These are phyloP conservation scores for Psittacus erithacus DNA, from an alignment of 2,113 vertebrate species.

Conservation along the genomic window DNA sequence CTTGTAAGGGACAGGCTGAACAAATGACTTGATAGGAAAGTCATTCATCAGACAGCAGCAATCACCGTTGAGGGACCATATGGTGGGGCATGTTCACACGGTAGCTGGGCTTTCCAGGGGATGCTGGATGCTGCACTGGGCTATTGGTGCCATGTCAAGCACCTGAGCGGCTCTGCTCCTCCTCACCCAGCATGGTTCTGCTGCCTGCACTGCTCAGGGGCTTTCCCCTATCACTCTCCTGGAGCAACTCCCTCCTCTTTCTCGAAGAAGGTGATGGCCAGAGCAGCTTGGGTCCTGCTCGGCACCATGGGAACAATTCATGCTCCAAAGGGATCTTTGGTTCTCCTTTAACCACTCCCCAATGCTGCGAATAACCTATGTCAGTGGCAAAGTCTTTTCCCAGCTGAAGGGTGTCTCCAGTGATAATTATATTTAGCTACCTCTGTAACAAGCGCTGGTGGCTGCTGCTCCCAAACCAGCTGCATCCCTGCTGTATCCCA, in stretches of 20 bases:
- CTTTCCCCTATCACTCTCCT: neutral
- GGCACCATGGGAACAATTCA: rapidly evolving
- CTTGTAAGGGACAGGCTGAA: neutral
- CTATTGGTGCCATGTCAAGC: no score
- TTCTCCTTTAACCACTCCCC: neutral
- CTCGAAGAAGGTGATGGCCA: rapidly evolving
- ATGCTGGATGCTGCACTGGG: rapidly evolving
- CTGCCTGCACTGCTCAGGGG: rapidly evolving
- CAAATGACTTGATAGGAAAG: neutral
- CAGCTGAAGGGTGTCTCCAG: neutral
- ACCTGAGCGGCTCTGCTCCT: neutral
- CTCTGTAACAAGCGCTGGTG: neutral
- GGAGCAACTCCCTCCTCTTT: neutral
- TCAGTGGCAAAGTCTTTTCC: neutral
- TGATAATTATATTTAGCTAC: neutral
- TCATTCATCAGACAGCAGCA: neutral
- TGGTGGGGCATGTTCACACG: neutral
- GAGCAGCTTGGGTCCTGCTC: neutral
- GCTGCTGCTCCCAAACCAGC: neutral
- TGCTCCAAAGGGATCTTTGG: neutral
- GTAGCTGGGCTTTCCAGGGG: neutral
- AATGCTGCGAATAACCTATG: neutral
- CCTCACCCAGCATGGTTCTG: no score
- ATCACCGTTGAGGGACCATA: rapidly evolving
- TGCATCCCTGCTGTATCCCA: neutral